Evolutionary conservation across 2,113 vertebrate species (phyloP), one percentile per base, ranked within the genome.

Genomic region (Mastomys natalensis): DNA sequence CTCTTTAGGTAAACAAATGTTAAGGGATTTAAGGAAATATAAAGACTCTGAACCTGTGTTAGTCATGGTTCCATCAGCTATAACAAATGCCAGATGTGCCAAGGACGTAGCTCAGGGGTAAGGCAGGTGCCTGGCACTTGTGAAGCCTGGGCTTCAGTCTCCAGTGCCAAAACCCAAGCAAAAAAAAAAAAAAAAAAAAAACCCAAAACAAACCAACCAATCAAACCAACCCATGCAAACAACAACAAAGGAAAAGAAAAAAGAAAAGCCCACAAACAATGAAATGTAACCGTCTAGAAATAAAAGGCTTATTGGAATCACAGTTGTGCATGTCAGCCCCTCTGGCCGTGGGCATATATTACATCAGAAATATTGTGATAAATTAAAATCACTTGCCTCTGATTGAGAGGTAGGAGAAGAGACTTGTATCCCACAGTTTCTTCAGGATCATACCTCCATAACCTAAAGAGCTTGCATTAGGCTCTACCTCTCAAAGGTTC

Each of bases 11-110:
- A 90, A 81, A 70, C 74, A 90, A 45, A 53, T 45, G 81, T 72
- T 77, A 82, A 93, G 31, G 55, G 72, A 24, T 89, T 76, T 77
- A 88, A 93, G 76, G 60, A 96, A 95, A 73, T 84, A 40, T 5
- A 82, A 96, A 85, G 60, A 66, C 37, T 86, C 88, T 74, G 77
- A 89, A 84, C 37, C 48, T 77, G 29, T 77, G 48, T 86, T 76
- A 55, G 45, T 85, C 87, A 90, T 72, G 60, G 37, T 86, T 13
- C n/a, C 17, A 17, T 48, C 48, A 37, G 37, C 70, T 86, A 22
- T 68, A 77, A 76, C 60, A 29, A 95, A 48, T 78, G 58, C 22
- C 62, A 60, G 60, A 45, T 3, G 48, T 26, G 60, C 17, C 43
- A 62, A 76, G 24, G 55, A 70, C 37, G n/a, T 58, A 45, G 13